Conservation (phyloP, 2,888 invertebrate species). For the Campaea margaritaria region DNA sequence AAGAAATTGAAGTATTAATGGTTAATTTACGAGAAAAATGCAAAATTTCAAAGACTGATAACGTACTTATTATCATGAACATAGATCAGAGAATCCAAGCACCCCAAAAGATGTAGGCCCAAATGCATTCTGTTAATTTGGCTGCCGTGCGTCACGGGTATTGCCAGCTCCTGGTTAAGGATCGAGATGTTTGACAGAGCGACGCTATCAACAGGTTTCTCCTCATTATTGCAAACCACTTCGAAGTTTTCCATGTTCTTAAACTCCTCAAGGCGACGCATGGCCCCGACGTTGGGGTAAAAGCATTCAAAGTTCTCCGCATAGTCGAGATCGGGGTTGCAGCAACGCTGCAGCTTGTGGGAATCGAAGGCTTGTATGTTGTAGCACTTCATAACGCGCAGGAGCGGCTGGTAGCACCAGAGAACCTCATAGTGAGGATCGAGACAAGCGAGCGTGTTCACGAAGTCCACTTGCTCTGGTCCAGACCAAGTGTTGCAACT, state of each 20-base stretch:
- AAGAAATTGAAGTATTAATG: not conserved
- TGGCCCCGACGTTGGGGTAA: conserved; percentile 69
- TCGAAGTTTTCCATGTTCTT: conserved; percentile 72
- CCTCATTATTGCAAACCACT: conserved; percentile 60
- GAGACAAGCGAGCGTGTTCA: conserved; percentile 91
- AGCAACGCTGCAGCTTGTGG: conserved; percentile 73
- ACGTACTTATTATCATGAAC: conserved; percentile 89
- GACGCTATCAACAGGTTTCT: conserved; percentile 59
- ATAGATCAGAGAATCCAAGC: conserved; percentile 94
- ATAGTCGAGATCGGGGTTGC: conserved; percentile 69
- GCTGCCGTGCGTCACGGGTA: conserved; percentile 89
- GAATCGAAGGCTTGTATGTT: conserved; percentile 93
- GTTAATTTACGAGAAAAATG: not conserved
- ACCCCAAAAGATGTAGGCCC: conserved; percentile 95
- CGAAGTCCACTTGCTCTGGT: conserved; percentile 93
- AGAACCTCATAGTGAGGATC: conserved; percentile 97
- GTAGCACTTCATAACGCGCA: conserved; percentile 88
- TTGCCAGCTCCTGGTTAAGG: conserved; percentile 91
- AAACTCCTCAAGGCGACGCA: conserved; percentile 76
- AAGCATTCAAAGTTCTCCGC: conserved; percentile 32
- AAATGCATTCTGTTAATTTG: conserved; percentile 93
- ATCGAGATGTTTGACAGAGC: conserved; percentile 85
- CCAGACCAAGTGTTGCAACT: conserved; percentile 94
- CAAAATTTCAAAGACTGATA: not conserved
- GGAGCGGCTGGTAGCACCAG: conserved; percentile 94